Evolutionary conservation across 2,113 vertebrate species (phyloP).

Genomic region (Tachysurus fulvidraco): DNA sequence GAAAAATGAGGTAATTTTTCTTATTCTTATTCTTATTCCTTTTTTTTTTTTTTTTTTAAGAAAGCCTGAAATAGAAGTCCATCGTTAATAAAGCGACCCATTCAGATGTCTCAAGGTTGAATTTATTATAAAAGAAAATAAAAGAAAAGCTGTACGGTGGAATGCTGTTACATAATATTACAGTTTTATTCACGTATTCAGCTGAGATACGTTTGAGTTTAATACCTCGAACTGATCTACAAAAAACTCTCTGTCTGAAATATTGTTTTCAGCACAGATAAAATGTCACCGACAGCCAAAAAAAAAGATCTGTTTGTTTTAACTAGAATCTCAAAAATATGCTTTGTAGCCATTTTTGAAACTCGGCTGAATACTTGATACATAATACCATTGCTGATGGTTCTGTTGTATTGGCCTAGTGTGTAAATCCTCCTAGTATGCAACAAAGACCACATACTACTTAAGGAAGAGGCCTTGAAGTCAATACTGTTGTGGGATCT

Average conservation of each 20-base stretch:
- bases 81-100: conserved; percentile 40
- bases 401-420: background rate
- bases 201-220: background rate
- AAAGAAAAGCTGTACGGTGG: conserved; percentile 1
- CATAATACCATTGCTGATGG: background rate
- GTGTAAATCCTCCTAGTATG: background rate
- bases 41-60: conserved; percentile 29
- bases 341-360: background rate
- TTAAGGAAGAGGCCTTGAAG: background rate
- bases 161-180: conserved; percentile 27
- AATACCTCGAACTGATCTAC: conserved; percentile 7
- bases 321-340: background rate
- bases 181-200: conserved; percentile 31
- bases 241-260: background rate
- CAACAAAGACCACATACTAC: background rate
- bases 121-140: conserved; percentile 20
- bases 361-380: background rate
- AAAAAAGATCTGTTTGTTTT: background rate
- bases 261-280: background rate
- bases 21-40: conserved; percentile 31
- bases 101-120: conserved; percentile 52
- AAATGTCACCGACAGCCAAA: background rate
- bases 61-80: conserved; percentile 30
- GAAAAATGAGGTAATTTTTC: conserved; percentile 7
- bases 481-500: background rate